Percentiles rank a stretch among this genome's conserved stretches.
phyloP scores from a whole-genome alignment of 2,888 invertebrate species.

The Ischnus inquisitorius region DNA sequence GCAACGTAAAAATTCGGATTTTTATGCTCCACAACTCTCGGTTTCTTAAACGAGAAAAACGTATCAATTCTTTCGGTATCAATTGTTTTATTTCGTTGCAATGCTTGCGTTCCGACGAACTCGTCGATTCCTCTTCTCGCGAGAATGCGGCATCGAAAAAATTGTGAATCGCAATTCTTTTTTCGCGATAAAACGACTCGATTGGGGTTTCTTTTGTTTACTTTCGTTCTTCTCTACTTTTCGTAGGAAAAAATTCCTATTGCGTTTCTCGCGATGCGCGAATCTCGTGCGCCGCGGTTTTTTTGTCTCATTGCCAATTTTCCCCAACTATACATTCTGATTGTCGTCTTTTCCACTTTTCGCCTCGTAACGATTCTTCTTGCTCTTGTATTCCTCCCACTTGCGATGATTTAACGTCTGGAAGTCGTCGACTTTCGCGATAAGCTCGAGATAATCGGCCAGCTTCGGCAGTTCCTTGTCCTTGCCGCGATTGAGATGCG shows the following conservation, averaged over 20 bases:
- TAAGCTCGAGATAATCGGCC: conserved; percentile 93
- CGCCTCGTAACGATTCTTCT: conserved; percentile 78
- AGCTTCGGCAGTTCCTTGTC: conserved; percentile 94
- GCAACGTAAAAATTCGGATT: conserved; percentile 1
- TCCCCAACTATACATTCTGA: conserved; percentile 66
- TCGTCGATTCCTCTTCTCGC: background rate
- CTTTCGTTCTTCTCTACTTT: background rate
- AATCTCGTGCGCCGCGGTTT: conserved; percentile 46
- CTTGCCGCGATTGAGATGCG: conserved; percentile 93
- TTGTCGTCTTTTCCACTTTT: conserved; percentile 73
- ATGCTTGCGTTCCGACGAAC: background rate
- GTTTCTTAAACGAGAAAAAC: background rate
- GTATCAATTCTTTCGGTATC: background rate
- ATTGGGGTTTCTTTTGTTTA: background rate
- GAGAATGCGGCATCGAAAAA: background rate
- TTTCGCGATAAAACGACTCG: conserved; percentile 16
- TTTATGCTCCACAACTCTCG: background rate
- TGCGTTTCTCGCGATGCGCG: background rate
- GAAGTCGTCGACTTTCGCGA: conserved; percentile 94
- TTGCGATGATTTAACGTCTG: conserved; percentile 94
- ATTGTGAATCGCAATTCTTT: background rate
- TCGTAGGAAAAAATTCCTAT: too few species aligned
- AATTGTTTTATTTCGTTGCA: too few species aligned
- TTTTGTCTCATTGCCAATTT: background rate
- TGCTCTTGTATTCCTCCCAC: conserved; percentile 94